Conservation (phyloP, 2,797 vertebrate genomes). For the Peromyscus nudipes region DNA sequence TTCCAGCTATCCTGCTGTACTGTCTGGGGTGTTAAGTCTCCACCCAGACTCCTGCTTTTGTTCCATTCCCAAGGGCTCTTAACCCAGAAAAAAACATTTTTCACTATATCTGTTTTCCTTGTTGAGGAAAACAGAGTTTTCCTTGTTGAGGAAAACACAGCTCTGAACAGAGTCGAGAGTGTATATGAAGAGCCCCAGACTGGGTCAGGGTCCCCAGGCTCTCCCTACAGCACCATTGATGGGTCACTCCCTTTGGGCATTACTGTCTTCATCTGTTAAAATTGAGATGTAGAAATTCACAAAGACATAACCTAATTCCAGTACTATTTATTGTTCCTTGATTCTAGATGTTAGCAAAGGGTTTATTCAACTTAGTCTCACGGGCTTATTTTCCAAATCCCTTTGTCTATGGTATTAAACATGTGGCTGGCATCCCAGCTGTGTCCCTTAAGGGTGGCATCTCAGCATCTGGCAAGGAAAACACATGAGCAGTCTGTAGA, state of each 20-base stretch:
- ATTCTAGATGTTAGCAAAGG: slow-evolving; percentile 44
- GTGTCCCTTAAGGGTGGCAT: neutral
- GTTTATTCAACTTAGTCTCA: neutral
- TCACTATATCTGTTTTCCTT: slow-evolving; percentile 63
- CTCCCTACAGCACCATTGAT: neutral
- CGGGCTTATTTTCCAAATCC: slow-evolving; percentile 23
- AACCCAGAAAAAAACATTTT: slow-evolving; percentile 52
- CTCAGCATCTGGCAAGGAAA: neutral
- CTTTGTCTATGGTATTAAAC: neutral
- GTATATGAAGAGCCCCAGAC: neutral
- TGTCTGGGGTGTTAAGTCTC: neutral
- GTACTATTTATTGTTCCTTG: neutral
- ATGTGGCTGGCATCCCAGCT: neutral
- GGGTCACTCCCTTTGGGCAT: neutral
- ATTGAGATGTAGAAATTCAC: neutral
- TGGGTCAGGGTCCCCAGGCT: neutral
- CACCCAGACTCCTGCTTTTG: neutral
- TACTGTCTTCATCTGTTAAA: slow-evolving; percentile 16
- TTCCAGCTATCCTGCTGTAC: neutral
- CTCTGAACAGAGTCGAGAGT: slow-evolving; percentile 43
- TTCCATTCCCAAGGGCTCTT: slow-evolving; percentile 43
- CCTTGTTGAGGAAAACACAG: slow-evolving; percentile 59
- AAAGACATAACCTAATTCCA: neutral
- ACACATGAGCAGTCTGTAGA: neutral
- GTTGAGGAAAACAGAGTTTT: slow-evolving; percentile 72